Conservation (phyloP, 2,888 invertebrate genomes). For the Ephialtes manifestator region DNA sequence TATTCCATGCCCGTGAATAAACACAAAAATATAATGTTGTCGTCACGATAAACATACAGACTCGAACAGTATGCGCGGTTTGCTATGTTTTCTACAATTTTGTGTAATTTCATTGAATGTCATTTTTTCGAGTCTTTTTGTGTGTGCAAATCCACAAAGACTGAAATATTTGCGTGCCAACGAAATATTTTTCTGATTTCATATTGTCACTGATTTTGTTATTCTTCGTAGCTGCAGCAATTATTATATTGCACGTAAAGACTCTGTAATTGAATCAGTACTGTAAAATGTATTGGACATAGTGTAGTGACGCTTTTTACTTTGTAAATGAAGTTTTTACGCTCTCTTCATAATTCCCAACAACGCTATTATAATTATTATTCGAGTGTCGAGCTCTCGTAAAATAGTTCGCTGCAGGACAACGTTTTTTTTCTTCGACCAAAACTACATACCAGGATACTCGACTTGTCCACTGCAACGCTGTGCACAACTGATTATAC, state of each 20-base stretch:
- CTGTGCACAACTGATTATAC: background rate
- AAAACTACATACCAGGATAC: background rate
- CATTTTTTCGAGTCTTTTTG: too few relatives aligned
- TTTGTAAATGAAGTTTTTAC: background rate
- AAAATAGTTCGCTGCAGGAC: background rate
- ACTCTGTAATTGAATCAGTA: background rate
- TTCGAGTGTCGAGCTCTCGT: background rate
- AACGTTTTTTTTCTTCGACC: background rate
- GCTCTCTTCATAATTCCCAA: background rate
- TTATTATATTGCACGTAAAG: background rate
- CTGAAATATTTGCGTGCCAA: too few relatives aligned
- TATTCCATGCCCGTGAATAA: too few relatives aligned
- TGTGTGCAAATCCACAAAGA: too few relatives aligned
- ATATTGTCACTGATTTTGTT: background rate
- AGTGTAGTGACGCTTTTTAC: background rate
- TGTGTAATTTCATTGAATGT: background rate
- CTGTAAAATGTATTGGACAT: background rate
- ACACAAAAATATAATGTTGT: too few relatives aligned
- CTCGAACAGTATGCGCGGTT: background rate
- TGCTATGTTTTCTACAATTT: background rate
- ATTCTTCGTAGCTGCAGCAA: background rate
- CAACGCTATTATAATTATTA: background rate
- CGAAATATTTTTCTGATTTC: background rate
- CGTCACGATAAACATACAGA: too few relatives aligned
- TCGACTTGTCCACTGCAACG: background rate